These are phyloP conservation scores for Caenorhabditis sinica DNA, from an alignment of 2,888 invertebrate genomes.

Conservation along the genomic window DNA sequence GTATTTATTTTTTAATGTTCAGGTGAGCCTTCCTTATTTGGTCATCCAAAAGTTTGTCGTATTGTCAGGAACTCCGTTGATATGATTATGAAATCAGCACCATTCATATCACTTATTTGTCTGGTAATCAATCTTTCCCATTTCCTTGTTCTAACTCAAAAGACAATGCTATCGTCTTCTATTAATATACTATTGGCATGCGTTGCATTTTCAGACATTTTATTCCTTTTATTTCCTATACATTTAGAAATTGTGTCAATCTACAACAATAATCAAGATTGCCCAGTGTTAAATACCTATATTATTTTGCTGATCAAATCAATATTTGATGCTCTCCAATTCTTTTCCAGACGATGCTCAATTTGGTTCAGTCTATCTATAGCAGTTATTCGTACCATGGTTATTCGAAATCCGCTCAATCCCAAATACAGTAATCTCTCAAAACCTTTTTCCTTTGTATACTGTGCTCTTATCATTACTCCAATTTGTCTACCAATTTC, in stretches of 20 bases:
- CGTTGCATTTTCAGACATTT: slow-evolving; percentile 7
- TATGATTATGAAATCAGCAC: neutral
- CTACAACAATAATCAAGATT: neutral
- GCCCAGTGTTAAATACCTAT: neutral
- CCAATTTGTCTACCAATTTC: neutral
- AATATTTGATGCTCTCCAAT: neutral
- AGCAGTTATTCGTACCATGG: slow-evolving; percentile 26
- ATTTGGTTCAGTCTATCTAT: slow-evolving; percentile 34
- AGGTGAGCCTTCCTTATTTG: too few relatives aligned
- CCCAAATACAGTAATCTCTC: slow-evolving; percentile 6
- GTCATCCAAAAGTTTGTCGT: too few relatives aligned
- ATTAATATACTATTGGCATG: slow-evolving; percentile 18
- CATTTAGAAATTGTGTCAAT: neutral
- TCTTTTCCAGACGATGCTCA: slow-evolving; percentile 22
- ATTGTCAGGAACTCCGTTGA: neutral
- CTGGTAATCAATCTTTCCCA: slow-evolving; percentile 23
- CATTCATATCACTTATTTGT: neutral
- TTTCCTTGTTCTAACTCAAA: slow-evolving; percentile 11
- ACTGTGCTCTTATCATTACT: neutral
- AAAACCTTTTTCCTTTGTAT: neutral
- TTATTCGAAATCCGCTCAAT: slow-evolving; percentile 20
- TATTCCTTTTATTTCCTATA: slow-evolving; percentile 5
- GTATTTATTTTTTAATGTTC: too few relatives aligned
- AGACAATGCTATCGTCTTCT: slow-evolving; percentile 31
- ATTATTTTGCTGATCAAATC: neutral